Conservation (phyloP, 2,888 invertebrate species). For the Liodrosophila aerea region DNA sequence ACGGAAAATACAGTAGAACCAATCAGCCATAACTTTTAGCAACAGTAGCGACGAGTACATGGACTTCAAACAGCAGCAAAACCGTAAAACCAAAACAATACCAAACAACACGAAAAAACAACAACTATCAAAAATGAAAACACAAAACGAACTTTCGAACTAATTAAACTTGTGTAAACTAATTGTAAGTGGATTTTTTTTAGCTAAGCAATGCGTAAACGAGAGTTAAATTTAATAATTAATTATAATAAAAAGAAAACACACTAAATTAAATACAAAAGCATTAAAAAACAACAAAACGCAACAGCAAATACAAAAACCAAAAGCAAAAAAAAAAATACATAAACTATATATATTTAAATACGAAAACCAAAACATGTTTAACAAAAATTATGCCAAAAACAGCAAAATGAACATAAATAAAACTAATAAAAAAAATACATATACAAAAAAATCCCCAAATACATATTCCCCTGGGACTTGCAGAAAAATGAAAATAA, state of each 20-base stretch:
- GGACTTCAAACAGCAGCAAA: conserved; percentile 6
- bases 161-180: conserved; percentile 69
- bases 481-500: too few species aligned
- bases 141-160: conserved; percentile 44
- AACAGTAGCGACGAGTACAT: conserved; percentile 1
- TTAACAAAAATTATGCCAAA: conserved; percentile 68
- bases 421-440: conserved; percentile 60
- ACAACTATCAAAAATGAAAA: conserved; percentile 1
- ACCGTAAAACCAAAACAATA: not conserved
- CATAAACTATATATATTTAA: conserved; percentile 71
- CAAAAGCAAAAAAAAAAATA: conserved; percentile 35
- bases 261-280: conserved; percentile 38
- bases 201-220: conserved; percentile 73
- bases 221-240: conserved; percentile 63
- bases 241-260: conserved; percentile 47
- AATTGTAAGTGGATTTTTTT: conserved; percentile 71
- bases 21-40: not conserved
- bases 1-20: not conserved
- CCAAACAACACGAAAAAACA: not conserved
- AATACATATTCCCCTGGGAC: too few species aligned
- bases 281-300: conserved; percentile 38
- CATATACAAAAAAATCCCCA: not conserved
- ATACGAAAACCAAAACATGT: conserved; percentile 61
- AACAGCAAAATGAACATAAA: conserved; percentile 69
- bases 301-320: conserved; percentile 39